Evolutionary conservation across 2,113 vertebrate species (phyloP), one percentile per base, ranked within the genome.

Genomic region (Rhinolophus ferrumequinum): DNA sequence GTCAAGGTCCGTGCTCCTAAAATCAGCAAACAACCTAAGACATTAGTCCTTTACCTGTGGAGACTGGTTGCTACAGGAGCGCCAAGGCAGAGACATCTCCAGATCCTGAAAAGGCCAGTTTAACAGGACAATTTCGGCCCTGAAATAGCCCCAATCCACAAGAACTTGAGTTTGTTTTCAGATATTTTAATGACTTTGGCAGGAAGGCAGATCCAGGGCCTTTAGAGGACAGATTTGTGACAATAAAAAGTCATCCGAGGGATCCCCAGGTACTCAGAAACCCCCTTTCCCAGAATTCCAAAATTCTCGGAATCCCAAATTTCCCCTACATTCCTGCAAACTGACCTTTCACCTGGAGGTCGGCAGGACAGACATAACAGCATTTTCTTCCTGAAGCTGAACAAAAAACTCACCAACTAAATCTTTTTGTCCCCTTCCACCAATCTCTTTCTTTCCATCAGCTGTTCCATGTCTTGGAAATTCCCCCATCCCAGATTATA

Each of bases 251-350:
- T 92, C 72, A 94, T 83, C 52, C 3, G 77, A 16, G 47, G 56
- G 35, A 3, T 47, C 35, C 86, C 83, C 33, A 69, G 94, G 70
- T 92, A 54, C 11, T 2, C 60, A 93, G 92, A 97, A 96, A 93
- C 84, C 56, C 67, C 88, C 95, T 94, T 93, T 73, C 84, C 93
- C 81, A 90, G 44, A 96, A 93, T 73, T 69, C 83, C 28, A 12
- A 22, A 70, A 66, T 92, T 97, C 70, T 79, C 4, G 0, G 66
- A 90, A 93, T 50, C 38, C 88, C 87, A 82, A 50, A 92, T 69
- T 94, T 50, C 92, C 91, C 85, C 11, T 2, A 30, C 66, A 44
- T 93, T 93, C 92, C 77, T 47, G 72, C 6, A 79, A 83, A n/a
- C 24, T 3, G 14, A 47, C n/a, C 79, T 88, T 54, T 72, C 30